Base-by-base conservation (phyloP, 2,888 invertebrate genomes). In the Eumacrocentrus americanus region DNA sequence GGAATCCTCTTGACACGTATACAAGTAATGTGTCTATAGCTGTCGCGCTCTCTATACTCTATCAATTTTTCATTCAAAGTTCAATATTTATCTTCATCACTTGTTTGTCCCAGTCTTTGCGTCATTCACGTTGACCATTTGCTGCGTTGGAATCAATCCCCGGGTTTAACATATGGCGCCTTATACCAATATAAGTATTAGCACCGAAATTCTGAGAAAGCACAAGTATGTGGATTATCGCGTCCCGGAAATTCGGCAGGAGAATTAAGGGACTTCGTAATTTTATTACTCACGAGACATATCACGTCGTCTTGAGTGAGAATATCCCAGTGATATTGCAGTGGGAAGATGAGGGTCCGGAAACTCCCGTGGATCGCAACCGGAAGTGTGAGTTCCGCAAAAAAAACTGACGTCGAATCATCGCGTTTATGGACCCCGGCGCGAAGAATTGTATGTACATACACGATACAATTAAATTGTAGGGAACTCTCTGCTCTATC, bases 301-400 rank as follows among this genome's bases (percentile, higher is more conserved):
- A 46, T 23, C 22, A 23, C 38, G 7, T 22, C 23, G 37, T 23
- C 37, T 38, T 38, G 20, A 52, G 14, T 38, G 35, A 29, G 38
- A 52, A 37, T 52, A n/a, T n/a, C n/a, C 44, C 51, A 58, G 44
- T 58, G n/a, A n/a, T 58, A 58, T 50, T 50, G 50, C 50, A 50
- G 50, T 59, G 59, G 53, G 59, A 59, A 59, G 59, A 59, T 37
- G 53, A 59, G 53, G 47, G 47, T 53, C 59, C 59, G 59, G 59
- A 59, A 59, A 59, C 59, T 59, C 59, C 59, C 59, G 59, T 59
- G 53, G 47, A 53, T 47, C 44, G 50, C 14, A 38, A 37, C 59
- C 46, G 59, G 59, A 59, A 53, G 59, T 40, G 37, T 20, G 12
- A 52, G 51, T 52, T 52, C 51, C 38, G 51, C 12, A 38, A n/a